Base-by-base conservation (phyloP, 2,888 invertebrate genomes). In the Melinopterus prodromus region DNA sequence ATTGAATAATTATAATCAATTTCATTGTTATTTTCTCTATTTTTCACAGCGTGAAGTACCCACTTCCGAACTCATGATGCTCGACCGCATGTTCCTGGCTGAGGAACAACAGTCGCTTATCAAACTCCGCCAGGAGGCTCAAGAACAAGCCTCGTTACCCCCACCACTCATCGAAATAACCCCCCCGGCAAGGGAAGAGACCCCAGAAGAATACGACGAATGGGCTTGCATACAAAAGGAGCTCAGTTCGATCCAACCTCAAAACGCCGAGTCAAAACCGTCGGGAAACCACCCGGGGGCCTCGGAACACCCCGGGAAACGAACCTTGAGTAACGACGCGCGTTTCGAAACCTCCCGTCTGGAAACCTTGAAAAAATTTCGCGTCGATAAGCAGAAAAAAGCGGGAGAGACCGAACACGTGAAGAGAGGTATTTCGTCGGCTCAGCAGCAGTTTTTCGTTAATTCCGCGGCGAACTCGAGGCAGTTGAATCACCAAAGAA, bases 61-160 rank as follows among this genome's bases (percentile, higher is more conserved):
- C 83, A 94, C 95, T 0, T 94, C 95, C 0, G 96, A 96, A 88
- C 88, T 93, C 80, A 93, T 95, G 90, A 94, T 95, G 93, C 90
- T 96, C 81, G 94, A 95, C 85, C 91, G 95, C 79, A 91, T 95
- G 88, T 93, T 95, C 87, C 92, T 95, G 74, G 91, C 93, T 16
- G 95, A 96, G 85, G 93, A 96, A 81, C 93, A 93, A 84, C 91
- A 91, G 81, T 91, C 93, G 80, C 89, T 95, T 74, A 92, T 92
- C 78, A 91, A 91, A 85, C 88, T 93, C 82, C 91, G 92, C 75
- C 91, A 92, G 78, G 92, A 93, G 69, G 84, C 85, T 53, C 87
- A 88, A 79, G 84, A 85, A 70, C 86, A 82, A n/a, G 80, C 83
- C 6, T 79, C 82, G 16, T 79, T 79, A n/a, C 53, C 80, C 12